These are phyloP conservation scores for Anguilla marmorata DNA, from an alignment of 2,797 vertebrate genomes.

Conservation along the genomic window DNA sequence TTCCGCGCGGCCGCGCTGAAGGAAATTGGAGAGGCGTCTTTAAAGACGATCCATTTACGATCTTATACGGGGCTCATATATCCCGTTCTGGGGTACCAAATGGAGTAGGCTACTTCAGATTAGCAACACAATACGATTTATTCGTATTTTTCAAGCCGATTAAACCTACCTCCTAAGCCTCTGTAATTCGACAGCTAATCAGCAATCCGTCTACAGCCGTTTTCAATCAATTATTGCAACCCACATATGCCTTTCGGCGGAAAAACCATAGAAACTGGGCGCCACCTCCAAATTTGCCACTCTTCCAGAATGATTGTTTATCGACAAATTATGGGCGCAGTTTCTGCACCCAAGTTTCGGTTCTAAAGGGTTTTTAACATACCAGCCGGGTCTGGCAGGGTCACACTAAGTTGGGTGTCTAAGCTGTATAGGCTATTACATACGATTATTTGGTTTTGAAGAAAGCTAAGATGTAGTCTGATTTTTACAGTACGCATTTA, in stretches of 20 bases:
- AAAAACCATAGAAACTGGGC: not conserved
- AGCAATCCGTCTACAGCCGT: not conserved
- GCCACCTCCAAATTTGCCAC: not conserved
- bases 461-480: no score
- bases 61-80: not conserved
- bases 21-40: conserved; percentile 4
- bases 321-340: not conserved
- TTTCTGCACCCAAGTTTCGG: not conserved
- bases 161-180: not conserved
- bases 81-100: not conserved
- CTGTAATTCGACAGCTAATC: not conserved
- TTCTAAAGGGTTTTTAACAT: not conserved
- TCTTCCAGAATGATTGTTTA: not conserved
- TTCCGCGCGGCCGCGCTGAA: not conserved
- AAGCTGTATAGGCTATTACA: not conserved
- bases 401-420: no score
- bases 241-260: not conserved
- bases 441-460: no score
- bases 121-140: not conserved
- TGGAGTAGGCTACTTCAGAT: not conserved
- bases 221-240: not conserved
- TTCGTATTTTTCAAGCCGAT: not conserved
- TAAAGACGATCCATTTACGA: not conserved
- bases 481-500: no score
- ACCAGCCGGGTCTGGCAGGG: no score